Evolutionary conservation across 92 coral and sea anemone genomes (phyloP).

Genomic region (Parazoanthus atlanticus): DNA sequence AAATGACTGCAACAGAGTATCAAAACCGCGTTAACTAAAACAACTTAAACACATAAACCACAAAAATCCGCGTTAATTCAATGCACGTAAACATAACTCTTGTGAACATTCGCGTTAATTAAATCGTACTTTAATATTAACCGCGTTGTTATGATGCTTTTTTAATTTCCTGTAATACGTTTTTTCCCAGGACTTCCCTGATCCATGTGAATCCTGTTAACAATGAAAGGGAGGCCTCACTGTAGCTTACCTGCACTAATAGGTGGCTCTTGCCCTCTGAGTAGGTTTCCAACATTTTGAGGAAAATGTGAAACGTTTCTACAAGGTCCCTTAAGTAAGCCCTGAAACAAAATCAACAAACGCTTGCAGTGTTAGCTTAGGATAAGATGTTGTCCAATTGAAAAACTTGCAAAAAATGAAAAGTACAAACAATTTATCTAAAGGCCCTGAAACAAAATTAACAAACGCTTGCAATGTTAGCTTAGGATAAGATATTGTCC

Average conservation of each 20-base stretch:
- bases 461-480: not conserved
- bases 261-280: slow-evolving; percentile 81
- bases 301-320: slow-evolving; percentile 91
- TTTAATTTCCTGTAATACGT: no score
- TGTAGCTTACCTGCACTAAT: slow-evolving; percentile 76
- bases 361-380: not conserved
- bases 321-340: slow-evolving; percentile 85
- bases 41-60: no score
- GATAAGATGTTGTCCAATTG: not conserved
- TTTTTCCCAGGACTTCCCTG: no score
- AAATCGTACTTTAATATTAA: no score
- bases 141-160: no score
- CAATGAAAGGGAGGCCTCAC: not conserved
- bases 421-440: not conserved
- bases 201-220: no score
- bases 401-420: not conserved
- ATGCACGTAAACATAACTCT: no score
- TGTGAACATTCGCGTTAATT: no score
- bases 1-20: no score
- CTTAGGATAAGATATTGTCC: not conserved
- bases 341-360: slow-evolving; percentile 53
- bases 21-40: no score
- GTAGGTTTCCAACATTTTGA: slow-evolving; percentile 88
- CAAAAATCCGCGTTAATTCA: no score
- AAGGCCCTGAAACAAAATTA: slow-evolving; percentile 48